phyloP scores from a whole-genome alignment of 2,888 invertebrate species.

The Epiblema foenella region DNA sequence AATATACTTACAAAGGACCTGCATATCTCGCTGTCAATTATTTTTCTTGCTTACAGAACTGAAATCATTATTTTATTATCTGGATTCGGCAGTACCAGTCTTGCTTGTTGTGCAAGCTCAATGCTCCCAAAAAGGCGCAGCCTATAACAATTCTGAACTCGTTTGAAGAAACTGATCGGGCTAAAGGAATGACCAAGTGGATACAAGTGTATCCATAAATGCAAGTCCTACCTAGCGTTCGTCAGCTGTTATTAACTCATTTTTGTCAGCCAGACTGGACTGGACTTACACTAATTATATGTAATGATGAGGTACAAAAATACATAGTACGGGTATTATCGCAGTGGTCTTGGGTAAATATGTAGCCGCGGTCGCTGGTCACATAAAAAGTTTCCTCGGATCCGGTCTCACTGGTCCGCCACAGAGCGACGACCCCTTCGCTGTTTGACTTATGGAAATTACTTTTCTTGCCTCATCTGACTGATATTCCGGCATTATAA shows the following conservation, averaged over 20 bases:
- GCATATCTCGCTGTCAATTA: constrained; percentile 13
- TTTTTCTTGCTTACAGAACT: constrained; percentile 11
- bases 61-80: constrained; percentile 26
- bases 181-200: constrained; percentile 17
- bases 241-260: constrained; percentile 31
- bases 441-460: constrained; percentile 82
- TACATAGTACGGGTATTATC: constrained; percentile 45
- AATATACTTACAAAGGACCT: constrained; percentile 7
- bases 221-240: constrained; percentile 28
- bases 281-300: neutral
- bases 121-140: constrained; percentile 8
- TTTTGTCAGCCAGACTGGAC: constrained; percentile 26
- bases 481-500: constrained; percentile 64
- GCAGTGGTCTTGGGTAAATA: constrained; percentile 73
- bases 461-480: constrained; percentile 73
- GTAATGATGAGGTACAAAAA: constrained; percentile 17
- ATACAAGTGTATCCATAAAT: constrained; percentile 26
- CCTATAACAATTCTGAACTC: neutral
- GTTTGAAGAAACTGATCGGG: neutral
- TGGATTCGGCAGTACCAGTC: neutral
- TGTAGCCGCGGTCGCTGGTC: constrained; percentile 70
- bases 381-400: constrained; percentile 77
- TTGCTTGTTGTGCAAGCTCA: neutral
- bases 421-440: constrained; percentile 79
- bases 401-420: constrained; percentile 79